A percentile compares a stretch with the other conserved stretches of the same genome.
These are phyloP conservation scores for Gonocerus acuteangulatus DNA, from an alignment of 2,888 invertebrate species.

Conservation along the genomic window DNA sequence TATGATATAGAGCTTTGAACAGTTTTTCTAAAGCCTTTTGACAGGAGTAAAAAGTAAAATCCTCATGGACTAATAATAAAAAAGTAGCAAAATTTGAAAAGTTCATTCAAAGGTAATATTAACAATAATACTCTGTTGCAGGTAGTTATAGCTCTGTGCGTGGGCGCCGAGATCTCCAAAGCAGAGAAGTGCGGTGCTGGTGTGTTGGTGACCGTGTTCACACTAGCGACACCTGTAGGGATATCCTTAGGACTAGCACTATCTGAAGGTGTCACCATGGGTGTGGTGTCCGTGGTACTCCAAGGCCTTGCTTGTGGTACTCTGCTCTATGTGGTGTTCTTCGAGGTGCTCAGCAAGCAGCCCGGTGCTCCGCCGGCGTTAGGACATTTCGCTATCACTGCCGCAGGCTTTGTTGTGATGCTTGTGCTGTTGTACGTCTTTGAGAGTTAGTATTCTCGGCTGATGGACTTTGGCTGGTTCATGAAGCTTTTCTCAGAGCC, in stretches of 20 bases:
- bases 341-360: slow-evolving; percentile 55
- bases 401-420: slow-evolving; percentile 32
- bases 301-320: slow-evolving; percentile 73
- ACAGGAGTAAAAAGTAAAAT: no score
- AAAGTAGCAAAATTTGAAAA: no score
- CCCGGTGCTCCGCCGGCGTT: slow-evolving; percentile 19
- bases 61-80: no score
- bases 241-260: slow-evolving; percentile 52
- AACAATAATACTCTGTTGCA: neutral
- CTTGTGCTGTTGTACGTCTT: slow-evolving; percentile 18
- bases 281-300: slow-evolving; percentile 44
- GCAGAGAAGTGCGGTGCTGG: slow-evolving; percentile 47
- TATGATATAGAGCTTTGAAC: no score
- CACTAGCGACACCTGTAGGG: slow-evolving; percentile 55
- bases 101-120: no score
- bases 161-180: slow-evolving; percentile 42
- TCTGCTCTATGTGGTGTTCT: slow-evolving; percentile 69
- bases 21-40: no score
- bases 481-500: no score
- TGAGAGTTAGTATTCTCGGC: neutral
- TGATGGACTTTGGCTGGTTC: no score
- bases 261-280: slow-evolving; percentile 26
- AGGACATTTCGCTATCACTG: slow-evolving; percentile 24
- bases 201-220: slow-evolving; percentile 53
- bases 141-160: slow-evolving; percentile 55